These are phyloP conservation scores for Athene noctua DNA, from an alignment of 2,113 vertebrate genomes.

Conservation along the genomic window DNA sequence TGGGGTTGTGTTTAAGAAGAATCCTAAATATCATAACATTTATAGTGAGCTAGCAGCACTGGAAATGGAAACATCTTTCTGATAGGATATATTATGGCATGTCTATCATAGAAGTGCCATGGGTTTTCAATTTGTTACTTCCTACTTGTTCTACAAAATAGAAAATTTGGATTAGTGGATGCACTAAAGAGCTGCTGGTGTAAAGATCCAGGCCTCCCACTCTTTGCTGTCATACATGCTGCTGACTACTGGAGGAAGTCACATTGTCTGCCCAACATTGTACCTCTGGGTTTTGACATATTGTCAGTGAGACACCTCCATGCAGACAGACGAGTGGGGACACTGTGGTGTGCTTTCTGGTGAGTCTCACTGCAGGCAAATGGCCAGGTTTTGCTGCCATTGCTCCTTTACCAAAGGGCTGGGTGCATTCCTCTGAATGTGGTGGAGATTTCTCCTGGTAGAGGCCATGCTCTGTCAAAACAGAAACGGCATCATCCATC, in stretches of 20 bases:
- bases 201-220: neutral
- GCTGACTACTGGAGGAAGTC: neutral
- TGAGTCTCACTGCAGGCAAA: neutral
- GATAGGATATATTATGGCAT: neutral
- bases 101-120: neutral
- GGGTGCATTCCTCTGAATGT: fast-evolving
- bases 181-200: neutral
- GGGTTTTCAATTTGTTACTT: neutral
- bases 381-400: neutral
- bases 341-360: neutral
- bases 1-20: neutral
- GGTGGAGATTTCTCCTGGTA: neutral
- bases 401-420: neutral
- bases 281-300: neutral
- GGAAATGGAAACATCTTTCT: neutral
- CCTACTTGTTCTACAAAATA: neutral
- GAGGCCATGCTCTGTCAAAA: neutral
- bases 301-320: neutral
- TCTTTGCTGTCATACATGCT: fast-evolving
- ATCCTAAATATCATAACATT: neutral
- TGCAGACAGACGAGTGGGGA: neutral
- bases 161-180: neutral
- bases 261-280: fast-evolving
- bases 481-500: neutral
- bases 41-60: neutral